These are phyloP conservation scores for Eutolmus rufibarbis DNA, from an alignment of 2,888 invertebrate genomes.

Conservation along the genomic window DNA sequence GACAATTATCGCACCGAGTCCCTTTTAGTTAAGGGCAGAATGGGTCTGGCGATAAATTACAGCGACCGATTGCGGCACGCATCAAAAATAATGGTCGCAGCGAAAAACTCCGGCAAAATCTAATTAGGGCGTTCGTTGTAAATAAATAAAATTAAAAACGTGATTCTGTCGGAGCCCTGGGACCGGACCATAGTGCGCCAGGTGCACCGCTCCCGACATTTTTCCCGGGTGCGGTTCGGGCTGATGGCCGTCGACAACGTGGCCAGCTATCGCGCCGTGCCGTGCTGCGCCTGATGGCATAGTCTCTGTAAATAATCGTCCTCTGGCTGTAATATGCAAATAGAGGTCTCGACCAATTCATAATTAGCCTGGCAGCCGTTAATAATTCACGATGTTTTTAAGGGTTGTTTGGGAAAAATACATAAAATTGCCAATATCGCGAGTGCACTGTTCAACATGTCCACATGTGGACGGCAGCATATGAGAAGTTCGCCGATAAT, in stretches of 20 bases:
- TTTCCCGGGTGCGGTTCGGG: not conserved
- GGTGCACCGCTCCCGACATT: not conserved
- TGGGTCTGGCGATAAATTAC: not conserved
- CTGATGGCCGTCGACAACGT: not conserved
- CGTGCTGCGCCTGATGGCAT: not conserved
- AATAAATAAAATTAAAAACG: constrained; percentile 22
- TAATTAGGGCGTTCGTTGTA: constrained; percentile 18
- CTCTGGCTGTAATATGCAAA: constrained; percentile 8
- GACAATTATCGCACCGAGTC: not conserved
- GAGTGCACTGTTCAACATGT: not conserved
- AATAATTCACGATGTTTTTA: not conserved
- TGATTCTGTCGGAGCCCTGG: not conserved
- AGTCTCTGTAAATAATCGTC: not conserved
- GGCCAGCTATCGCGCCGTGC: not conserved
- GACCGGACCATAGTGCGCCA: not conserved
- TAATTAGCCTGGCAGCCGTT: constrained; percentile 7
- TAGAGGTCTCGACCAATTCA: constrained; percentile 4
- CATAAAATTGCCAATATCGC: not conserved
- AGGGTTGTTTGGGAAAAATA: not conserved
- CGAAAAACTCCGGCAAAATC: not conserved
- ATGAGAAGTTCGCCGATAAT: not conserved
- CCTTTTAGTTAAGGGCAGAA: not conserved
- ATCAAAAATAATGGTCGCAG: not conserved
- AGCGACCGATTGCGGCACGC: not conserved
- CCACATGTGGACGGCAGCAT: not conserved